Base-by-base conservation (phyloP, 2,113 vertebrate genomes). In the Azemiops feae region DNA sequence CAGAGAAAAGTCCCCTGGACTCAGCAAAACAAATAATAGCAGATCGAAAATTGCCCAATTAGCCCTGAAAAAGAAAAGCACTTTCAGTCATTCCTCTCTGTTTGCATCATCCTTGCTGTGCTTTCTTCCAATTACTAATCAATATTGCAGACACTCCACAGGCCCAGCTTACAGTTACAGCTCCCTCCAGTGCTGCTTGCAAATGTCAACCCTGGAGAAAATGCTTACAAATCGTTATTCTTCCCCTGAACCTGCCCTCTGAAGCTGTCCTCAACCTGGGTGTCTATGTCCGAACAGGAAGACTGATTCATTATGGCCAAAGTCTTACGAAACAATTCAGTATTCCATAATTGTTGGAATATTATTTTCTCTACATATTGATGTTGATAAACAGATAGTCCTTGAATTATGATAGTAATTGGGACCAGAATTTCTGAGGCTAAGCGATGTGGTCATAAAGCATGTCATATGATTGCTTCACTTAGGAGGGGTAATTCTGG, bases 1-100 rank as follows among this genome's bases (percentile, higher is more conserved):
- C 10, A 3, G 23, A 34, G 20, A 74, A 12, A 90, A 55, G 55
- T 39, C 39, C 25, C 47, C 39, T 87, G 12, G 64, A 74, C 85
- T 87, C 12, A 14, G 58, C 88, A 57, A 92, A 92, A 94, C 81
- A 90, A 93, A 74, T 16, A 55, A 58, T 39, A 53, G 88, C 91
- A 69, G 47, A 92, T 90, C 81, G 52, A 86, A 93, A 92, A 87
- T 50, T 69, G 88, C 81, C 91, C 52, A 90, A 94, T 94, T 39
- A 90, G 57, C 85, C 50, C 87, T 12, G 47, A 45, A 90, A 87
- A 64, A 43, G 30, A 94, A 90, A 89, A 34, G 14, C 39, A 54
- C 50, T 89, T 92, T 58, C 50, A 74, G 81, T 27, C 91, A 69
- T 86, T 91, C 89, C 55, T 18, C 74, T 54, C 53, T 39, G 6